These are phyloP conservation scores for Turritopsis dohrnii DNA, from an alignment of 30 jellyfish, hydroid and myxozoan genomes.

Conservation along the genomic window DNA sequence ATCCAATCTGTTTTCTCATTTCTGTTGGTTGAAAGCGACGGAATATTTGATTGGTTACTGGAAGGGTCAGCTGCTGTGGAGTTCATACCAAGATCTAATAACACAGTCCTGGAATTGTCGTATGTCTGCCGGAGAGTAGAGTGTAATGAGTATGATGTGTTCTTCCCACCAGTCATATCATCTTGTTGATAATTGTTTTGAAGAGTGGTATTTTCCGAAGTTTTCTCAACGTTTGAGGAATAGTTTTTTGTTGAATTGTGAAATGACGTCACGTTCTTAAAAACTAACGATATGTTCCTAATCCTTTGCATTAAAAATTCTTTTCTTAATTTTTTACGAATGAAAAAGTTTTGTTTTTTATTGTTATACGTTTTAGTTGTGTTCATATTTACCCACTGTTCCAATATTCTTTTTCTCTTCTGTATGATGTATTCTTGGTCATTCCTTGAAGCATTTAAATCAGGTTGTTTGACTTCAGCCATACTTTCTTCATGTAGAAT, in stretches of 20 bases:
- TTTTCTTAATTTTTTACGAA: background rate
- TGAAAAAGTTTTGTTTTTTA: background rate
- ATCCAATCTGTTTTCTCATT: background rate
- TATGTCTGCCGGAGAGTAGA: too few species aligned
- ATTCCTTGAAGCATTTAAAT: background rate
- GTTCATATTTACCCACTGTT: background rate
- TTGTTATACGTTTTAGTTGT: background rate
- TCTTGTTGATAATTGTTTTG: too few species aligned
- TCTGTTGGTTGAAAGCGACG: background rate
- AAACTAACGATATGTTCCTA: background rate
- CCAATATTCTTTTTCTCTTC: background rate
- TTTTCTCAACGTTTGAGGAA: too few species aligned
- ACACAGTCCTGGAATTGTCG: too few species aligned
- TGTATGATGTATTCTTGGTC: background rate
- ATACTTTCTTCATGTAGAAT: slow-evolving; percentile 3
- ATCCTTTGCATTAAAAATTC: background rate
- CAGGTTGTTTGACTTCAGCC: background rate
- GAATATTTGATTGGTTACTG: background rate
- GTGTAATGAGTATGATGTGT: too few species aligned
- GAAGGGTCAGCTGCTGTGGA: too few species aligned
- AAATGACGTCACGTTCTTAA: background rate
- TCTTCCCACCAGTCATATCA: too few species aligned
- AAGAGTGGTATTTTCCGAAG: too few species aligned
- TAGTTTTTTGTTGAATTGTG: too few species aligned
- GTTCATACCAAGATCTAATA: too few species aligned